These are phyloP conservation scores for Entomobrya proxima DNA, from an alignment of 2,888 invertebrate species.

Conservation along the genomic window DNA sequence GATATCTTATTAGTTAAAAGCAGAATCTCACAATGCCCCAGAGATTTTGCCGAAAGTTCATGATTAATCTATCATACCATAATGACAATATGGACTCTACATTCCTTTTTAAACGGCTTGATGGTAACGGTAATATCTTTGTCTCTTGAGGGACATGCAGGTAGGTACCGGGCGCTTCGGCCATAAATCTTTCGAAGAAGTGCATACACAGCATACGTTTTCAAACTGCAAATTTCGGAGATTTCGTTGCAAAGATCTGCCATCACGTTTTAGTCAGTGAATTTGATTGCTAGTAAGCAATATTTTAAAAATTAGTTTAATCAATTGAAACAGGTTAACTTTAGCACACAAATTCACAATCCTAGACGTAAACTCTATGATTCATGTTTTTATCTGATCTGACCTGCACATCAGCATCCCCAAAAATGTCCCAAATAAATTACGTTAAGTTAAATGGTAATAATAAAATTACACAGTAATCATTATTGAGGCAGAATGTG, in stretches of 20 bases:
- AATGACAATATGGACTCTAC: slow-evolving; percentile 50
- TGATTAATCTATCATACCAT: slow-evolving; percentile 30
- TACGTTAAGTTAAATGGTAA: too few species aligned
- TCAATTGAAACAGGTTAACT: too few species aligned
- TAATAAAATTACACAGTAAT: too few species aligned
- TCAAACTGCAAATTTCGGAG: slow-evolving; percentile 58
- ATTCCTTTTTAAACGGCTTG: slow-evolving; percentile 50
- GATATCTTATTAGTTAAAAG: too few species aligned
- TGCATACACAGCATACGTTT: slow-evolving; percentile 59
- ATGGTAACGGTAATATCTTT: slow-evolving; percentile 23
- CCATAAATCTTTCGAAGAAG: slow-evolving; percentile 45
- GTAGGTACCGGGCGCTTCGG: not conserved
- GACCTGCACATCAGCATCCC: too few species aligned
- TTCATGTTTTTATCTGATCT: too few species aligned
- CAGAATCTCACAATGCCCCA: not conserved
- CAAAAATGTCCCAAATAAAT: too few species aligned
- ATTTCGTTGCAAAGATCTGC: slow-evolving; percentile 37
- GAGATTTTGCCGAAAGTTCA: not conserved
- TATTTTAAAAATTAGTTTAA: not conserved
- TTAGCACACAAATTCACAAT: too few species aligned
- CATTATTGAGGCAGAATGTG: too few species aligned
- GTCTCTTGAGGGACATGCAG: not conserved
- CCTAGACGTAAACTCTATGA: too few species aligned
- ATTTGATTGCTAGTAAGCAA: not conserved
- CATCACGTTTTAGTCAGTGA: not conserved